Conservation (phyloP, 2,888 invertebrate species). For the Drosophila birchii region DNA sequence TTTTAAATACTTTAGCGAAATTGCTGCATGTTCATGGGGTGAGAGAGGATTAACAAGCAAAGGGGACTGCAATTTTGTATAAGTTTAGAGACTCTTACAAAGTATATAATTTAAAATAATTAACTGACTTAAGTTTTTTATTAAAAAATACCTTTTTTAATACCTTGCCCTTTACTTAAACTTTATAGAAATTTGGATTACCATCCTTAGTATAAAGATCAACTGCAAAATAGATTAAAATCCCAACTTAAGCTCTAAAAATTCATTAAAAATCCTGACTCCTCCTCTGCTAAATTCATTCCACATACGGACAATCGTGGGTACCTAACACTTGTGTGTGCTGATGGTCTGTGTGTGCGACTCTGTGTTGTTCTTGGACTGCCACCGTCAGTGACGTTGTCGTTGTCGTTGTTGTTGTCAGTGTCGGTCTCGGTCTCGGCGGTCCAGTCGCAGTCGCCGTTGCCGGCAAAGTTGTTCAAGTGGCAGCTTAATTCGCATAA, state of each 20-base stretch:
- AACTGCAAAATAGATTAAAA: neutral
- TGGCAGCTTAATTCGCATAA: conserved; percentile 84
- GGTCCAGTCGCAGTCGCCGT: conserved; percentile 59
- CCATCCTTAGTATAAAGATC: neutral
- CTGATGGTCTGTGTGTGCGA: conserved; percentile 15
- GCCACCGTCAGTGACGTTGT: conserved; percentile 46
- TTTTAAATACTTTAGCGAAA: neutral
- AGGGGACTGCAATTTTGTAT: neutral
- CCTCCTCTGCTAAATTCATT: neutral
- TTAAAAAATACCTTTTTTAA: too few species aligned
- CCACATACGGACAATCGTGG: conserved; percentile 38
- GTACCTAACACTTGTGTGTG: conserved; percentile 32
- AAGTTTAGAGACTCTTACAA: neutral
- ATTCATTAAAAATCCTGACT: conserved; percentile 10
- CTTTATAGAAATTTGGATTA: neutral
- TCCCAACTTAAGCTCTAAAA: conserved; percentile 1
- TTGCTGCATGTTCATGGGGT: neutral
- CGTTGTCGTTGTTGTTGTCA: conserved; percentile 45
- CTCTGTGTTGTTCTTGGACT: conserved; percentile 51
- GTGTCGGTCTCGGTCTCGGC: conserved; percentile 47
- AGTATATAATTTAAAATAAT: neutral
- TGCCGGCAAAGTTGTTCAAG: conserved; percentile 80
- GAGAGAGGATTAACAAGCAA: neutral
- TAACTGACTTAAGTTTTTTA: too few species aligned
- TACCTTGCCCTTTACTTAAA: neutral